Evolutionary conservation across 2,888 invertebrate genomes (phyloP), one percentile per base, ranked within the genome.

Genomic region (Eulithis testata): DNA sequence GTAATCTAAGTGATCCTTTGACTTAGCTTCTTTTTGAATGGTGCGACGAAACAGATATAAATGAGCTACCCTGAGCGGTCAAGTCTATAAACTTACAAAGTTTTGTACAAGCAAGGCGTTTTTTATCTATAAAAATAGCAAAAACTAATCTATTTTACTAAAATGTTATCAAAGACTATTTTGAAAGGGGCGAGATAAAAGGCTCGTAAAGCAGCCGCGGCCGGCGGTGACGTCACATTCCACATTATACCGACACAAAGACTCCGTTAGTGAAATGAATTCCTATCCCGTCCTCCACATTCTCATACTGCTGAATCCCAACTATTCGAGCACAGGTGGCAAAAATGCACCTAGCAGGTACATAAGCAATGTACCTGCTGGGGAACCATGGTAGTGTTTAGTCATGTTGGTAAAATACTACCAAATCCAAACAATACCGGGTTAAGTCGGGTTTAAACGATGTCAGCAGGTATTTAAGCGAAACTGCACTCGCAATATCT

Each of bases 241-340:
- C 43, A n/a, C 27, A 51, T 52, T 8, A 54, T 21, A 14, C 51
- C 62, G 36, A 37, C 58, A 62, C 62, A 66, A 66, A 63, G 62
- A 59, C 51, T 55, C 59, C 44, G 56, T 52, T 54, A 54, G 53
- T 31, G 55, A 36, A 44, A 55, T 57, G 54, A 53, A 64, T 60
- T 60, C 64, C 60, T 55, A 31, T 43, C 57, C 43, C 47, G 8
- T 52, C 59, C 9, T 31, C 55, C 56, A 52, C 55, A 57, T 58
- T 58, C 50, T 36, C 60, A 44, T 11, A 3, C 36, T 3, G 5
- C 11, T 27, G 14, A 36, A 14, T 37, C 14, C 47, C 27, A 37
- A 45, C 21, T 11, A 36, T 37, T 11, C 44, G 21, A 27, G n/a
- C 54, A 27, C 55, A 61, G 54, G 49, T 55, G 12, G n/a, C 43